Evolutionary conservation across 2,113 vertebrate species (phyloP).

Genomic region (Hydrolagus affinis): DNA sequence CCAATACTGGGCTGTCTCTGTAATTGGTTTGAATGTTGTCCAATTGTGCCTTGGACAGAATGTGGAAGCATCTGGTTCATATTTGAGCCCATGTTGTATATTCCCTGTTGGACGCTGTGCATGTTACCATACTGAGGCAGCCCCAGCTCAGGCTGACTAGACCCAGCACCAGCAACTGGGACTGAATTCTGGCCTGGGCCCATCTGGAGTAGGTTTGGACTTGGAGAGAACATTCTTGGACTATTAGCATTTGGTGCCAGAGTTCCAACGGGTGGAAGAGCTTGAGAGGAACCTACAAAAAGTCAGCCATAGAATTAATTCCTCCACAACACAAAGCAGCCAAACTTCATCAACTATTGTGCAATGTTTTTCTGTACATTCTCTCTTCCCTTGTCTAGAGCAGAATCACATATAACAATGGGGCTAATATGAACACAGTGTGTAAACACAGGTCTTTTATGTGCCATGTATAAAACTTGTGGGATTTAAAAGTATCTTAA

Average conservation of each 20-base stretch:
- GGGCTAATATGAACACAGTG: too few species aligned
- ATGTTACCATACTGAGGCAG: slow-evolving; percentile 64
- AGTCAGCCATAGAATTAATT: slow-evolving; percentile 33
- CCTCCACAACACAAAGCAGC: too few species aligned
- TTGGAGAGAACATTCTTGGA: slow-evolving; percentile 79
- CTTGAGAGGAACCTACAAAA: slow-evolving; percentile 67
- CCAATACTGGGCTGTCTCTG: slow-evolving; percentile 62
- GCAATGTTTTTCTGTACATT: too few species aligned
- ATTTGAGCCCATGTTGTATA: slow-evolving; percentile 63
- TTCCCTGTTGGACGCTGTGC: slow-evolving; percentile 68
- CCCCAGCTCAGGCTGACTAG: slow-evolving; percentile 66
- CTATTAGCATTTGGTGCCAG: slow-evolving; percentile 63
- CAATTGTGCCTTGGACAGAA: slow-evolving; percentile 48
- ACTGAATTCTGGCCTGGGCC: slow-evolving; percentile 61
- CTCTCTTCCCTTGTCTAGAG: too few species aligned
- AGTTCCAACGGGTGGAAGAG: slow-evolving; percentile 64
- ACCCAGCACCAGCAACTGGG: slow-evolving; percentile 54
- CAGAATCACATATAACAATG: too few species aligned
- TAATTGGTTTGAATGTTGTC: slow-evolving; percentile 51
- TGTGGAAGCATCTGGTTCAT: slow-evolving; percentile 59
- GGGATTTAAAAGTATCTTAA: too few species aligned
- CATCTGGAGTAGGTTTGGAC: slow-evolving; percentile 75
- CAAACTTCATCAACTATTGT: not conserved
- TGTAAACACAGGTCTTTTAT: too few species aligned
- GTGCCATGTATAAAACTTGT: too few species aligned